phyloP scores from a whole-genome alignment of 1,140 invertebrate genomes.

The Drosophila lacertosa region DNA sequence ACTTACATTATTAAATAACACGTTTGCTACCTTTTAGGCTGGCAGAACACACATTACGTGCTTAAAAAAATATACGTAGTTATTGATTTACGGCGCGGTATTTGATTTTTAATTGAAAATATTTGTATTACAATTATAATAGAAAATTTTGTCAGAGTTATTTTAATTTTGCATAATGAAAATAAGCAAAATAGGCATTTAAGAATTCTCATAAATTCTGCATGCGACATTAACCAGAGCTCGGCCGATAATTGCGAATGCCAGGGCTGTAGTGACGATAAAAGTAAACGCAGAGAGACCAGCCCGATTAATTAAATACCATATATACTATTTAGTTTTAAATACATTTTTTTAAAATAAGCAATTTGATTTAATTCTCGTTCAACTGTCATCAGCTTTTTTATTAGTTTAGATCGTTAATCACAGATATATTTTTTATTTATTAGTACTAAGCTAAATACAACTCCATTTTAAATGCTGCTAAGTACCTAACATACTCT shows the following conservation, averaged over 20 bases:
- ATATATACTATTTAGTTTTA: background rate
- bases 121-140: conserved; percentile 15
- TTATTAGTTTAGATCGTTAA: background rate
- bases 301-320: conserved; percentile 4
- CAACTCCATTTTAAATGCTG: conserved; percentile 44
- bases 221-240: conserved; percentile 41
- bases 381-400: background rate
- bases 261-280: conserved; percentile 22
- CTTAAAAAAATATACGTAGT: background rate
- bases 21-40: conserved; percentile 30
- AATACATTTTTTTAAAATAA: conserved; percentile 14
- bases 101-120: conserved; percentile 16
- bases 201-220: conserved; percentile 43
- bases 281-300: conserved; percentile 6
- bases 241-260: conserved; percentile 31
- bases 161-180: conserved; percentile 45
- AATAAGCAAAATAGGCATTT: conserved; percentile 38
- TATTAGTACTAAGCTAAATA: conserved; percentile 22
- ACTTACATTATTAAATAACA: conserved; percentile 71
- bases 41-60: conserved; percentile 18
- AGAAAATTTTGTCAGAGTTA: conserved; percentile 22
- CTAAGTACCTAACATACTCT: conserved; percentile 52
- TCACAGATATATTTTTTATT: conserved; percentile 1
- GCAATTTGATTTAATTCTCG: background rate
- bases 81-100: conserved; percentile 25